A percentile compares a stretch with the other conserved stretches of the same genome.
Conservation (phyloP, 2,113 vertebrate species). For the Pogonocichla stellata region DNA sequence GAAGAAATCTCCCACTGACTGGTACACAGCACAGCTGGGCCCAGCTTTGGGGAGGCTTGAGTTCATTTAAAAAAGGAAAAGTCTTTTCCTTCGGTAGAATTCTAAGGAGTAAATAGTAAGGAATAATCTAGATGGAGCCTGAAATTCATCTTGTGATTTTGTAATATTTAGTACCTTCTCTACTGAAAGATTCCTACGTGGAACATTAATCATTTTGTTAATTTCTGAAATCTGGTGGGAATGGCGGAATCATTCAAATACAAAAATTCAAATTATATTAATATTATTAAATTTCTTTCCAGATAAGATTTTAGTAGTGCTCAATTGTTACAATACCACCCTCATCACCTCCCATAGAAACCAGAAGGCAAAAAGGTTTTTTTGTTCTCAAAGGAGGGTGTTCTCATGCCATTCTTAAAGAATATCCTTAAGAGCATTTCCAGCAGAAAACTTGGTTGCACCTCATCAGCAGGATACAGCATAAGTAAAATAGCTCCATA, state of each 20-base stretch:
- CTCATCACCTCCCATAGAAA: background rate
- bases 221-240: conserved; percentile 41
- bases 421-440: background rate
- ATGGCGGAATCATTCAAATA: conserved; percentile 42
- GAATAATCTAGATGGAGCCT: background rate
- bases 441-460: background rate
- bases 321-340: background rate
- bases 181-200: background rate
- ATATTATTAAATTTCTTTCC: conserved; percentile 42
- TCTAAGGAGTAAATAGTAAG: background rate
- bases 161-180: background rate
- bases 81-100: background rate
- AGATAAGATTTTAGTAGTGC: conserved; percentile 7
- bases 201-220: background rate
- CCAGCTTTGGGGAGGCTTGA: background rate
- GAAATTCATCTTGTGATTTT: background rate
- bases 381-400: background rate
- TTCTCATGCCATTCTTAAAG: background rate
- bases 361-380: background rate
- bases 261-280: background rate
- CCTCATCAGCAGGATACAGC: background rate
- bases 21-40: background rate
- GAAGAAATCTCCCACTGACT: background rate
- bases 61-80: background rate
- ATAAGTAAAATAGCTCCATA: background rate